These are phyloP conservation scores for Acrocyrtus sp. DNA, from an alignment of 2,888 invertebrate genomes.

Conservation along the genomic window DNA sequence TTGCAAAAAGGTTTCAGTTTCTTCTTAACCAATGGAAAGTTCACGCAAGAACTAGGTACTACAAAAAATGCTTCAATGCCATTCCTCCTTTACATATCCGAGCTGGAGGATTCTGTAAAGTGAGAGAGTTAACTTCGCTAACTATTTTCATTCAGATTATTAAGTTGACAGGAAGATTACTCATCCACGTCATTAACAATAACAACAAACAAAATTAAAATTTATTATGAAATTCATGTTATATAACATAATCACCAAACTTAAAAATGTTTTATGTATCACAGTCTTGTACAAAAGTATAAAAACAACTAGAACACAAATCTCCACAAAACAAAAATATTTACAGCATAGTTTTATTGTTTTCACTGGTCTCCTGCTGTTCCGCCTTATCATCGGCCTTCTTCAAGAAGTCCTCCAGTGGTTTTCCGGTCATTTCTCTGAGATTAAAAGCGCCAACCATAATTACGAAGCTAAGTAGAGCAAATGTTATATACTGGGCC, in stretches of 20 bases:
- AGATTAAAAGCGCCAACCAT: slow-evolving; percentile 32
- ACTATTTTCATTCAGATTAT: slow-evolving; percentile 13
- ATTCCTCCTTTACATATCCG: slow-evolving; percentile 12
- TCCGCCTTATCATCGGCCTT: not conserved
- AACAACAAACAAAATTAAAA: too few species aligned
- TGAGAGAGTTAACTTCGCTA: slow-evolving; percentile 14
- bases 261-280: not conserved
- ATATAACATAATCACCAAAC: not conserved
- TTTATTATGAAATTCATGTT: not conserved
- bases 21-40: slow-evolving; percentile 3
- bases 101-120: slow-evolving; percentile 6
- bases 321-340: not conserved
- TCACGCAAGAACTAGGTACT: not conserved
- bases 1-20: not conserved
- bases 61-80: slow-evolving; percentile 16
- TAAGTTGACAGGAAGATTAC: slow-evolving; percentile 23
- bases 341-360: not conserved
- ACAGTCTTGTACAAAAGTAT: not conserved
- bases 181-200: slow-evolving; percentile 14
- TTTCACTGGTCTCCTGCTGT: not conserved
- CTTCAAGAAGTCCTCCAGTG: slow-evolving; percentile 43
- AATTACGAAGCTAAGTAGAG: slow-evolving; percentile 28
- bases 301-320: not conserved
- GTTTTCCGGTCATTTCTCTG: slow-evolving; percentile 50
- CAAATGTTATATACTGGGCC: slow-evolving; percentile 49